Evolutionary conservation across 2,888 invertebrate species (phyloP), one percentile per base, ranked within the genome.

Genomic region (Sussaba pulchella): DNA sequence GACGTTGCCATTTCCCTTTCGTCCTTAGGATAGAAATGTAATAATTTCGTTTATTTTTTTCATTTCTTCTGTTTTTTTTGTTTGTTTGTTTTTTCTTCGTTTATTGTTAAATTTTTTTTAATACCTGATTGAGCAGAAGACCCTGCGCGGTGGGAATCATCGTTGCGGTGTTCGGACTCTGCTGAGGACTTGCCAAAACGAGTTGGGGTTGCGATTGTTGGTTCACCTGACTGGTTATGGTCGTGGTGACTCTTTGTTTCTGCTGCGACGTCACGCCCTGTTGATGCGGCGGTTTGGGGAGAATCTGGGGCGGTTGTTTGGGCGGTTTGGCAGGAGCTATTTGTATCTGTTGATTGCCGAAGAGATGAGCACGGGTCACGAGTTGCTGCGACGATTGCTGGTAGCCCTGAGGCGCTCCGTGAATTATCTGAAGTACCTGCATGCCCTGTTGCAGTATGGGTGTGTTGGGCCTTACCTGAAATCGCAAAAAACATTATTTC

Each of bases 251-350:
- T 36, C 92, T 86, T 84, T 91, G 92, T 71, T 92, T 92, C 71
- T 91, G 92, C 67, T 91, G 92, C 31, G 90, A 85, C 50, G 87
- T 85, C 54, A 85, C 86, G 10, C 87, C 82, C 82, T 91, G 91
- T 54, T 92, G 92, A 86, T 90, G 91, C n/a, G 92, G 90, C 54
- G 94, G 94, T 91, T 95, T 95, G 45, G 94, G 95, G 88, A 95
- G 92, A 86, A 94, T 94, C 89, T 94, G 94, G 41, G 94, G 94
- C 2, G 94, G 94, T 78, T 93, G 93, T 88, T 93, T 93, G 54
- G 92, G 89, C 31, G 92, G 89, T 78, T 92, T 92, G 12, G 88
- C 85, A 19, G 90, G 87, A 14, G 91, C 89, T 54, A 92, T 92
- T 87, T 92, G 92, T 76, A 92, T 92, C 87, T 91, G 92, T 74